phyloP scores from a whole-genome alignment of 2,797 vertebrate genomes.

The Limnodromus scolopaceus region DNA sequence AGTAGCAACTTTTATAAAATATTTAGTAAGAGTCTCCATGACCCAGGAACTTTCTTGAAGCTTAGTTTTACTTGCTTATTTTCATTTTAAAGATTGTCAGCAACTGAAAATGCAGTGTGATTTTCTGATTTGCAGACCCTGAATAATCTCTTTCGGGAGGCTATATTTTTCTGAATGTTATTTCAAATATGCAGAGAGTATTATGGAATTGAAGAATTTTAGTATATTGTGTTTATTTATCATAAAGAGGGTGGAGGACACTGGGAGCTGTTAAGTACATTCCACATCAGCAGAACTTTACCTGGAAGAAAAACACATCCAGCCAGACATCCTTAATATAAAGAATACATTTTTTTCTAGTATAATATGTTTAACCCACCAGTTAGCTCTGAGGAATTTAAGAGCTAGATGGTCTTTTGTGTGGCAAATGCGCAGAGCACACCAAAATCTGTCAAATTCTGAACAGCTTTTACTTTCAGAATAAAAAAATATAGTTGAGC shows the following conservation, averaged over 20 bases:
- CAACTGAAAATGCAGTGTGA: neutral
- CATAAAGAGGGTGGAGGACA: neutral
- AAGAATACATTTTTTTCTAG: neutral
- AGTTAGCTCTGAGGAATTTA: neutral
- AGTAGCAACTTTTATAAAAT: slow-evolving; percentile 40
- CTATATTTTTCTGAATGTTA: neutral
- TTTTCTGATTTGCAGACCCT: neutral
- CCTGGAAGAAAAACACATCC: neutral
- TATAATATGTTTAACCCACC: neutral
- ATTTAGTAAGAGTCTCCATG: neutral
- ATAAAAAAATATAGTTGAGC: neutral
- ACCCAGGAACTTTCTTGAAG: neutral
- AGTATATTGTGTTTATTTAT: neutral
- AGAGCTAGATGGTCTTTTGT: neutral
- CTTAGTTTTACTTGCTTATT: neutral
- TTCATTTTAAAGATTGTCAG: neutral
- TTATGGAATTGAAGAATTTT: neutral
- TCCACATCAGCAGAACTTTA: neutral
- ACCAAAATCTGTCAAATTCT: neutral
- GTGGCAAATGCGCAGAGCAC: neutral
- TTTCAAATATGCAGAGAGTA: neutral
- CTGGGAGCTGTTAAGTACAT: neutral
- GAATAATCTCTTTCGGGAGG: neutral
- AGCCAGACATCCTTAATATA: neutral
- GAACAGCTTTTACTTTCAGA: neutral